A percentile compares a stretch with the other conserved stretches of the same genome.
These are phyloP conservation scores for Psophia crepitans DNA, from an alignment of 2,113 vertebrate genomes.

Conservation along the genomic window DNA sequence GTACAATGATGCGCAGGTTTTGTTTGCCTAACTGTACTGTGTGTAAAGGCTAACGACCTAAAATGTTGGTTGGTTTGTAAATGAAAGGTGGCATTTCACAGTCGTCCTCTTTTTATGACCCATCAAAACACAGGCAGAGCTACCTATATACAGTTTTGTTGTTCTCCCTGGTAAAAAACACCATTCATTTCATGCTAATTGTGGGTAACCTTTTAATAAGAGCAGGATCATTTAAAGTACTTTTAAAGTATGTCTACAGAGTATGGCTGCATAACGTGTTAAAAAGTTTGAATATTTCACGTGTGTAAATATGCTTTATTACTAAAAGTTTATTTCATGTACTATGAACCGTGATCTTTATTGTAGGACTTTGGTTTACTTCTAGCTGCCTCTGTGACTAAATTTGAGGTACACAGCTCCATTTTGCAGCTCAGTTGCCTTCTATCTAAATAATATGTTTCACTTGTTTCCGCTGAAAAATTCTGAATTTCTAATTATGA, in stretches of 20 bases:
- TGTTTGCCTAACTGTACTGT: not conserved
- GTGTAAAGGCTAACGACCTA: not conserved
- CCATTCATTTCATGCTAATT: not conserved
- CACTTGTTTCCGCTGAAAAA: constrained; percentile 17
- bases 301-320: not conserved
- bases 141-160: not conserved
- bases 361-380: constrained; percentile 30
- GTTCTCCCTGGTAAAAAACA: not conserved
- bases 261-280: not conserved
- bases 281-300: not conserved
- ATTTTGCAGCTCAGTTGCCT: not conserved
- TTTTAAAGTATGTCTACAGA: not conserved
- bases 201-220: not conserved
- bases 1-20: not conserved
- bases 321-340: not conserved
- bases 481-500: constrained; percentile 51
- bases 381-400: not conserved
- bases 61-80: not conserved
- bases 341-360: not conserved
- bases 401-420: not conserved
- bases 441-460: constrained; percentile 33
- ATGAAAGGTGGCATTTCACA: not conserved
- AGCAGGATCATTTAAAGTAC: not conserved
- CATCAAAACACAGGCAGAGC: not conserved
- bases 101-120: not conserved